phyloP scores from a whole-genome alignment of 2,888 invertebrate genomes.

The Micoletzkya japonica region DNA sequence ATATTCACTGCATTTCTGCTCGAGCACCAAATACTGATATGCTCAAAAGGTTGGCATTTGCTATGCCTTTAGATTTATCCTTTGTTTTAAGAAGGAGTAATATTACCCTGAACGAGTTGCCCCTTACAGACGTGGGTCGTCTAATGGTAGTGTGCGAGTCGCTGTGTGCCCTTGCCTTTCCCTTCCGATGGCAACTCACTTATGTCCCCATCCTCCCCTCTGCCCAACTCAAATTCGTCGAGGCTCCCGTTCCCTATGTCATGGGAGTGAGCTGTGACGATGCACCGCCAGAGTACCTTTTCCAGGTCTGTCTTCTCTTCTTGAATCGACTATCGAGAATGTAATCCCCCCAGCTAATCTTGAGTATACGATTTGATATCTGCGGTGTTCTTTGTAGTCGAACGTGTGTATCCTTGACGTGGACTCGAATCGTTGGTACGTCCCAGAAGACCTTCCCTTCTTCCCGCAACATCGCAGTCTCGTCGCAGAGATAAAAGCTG shows the following conservation, averaged over 20 bases:
- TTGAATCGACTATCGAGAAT: background rate
- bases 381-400: slow-evolving; percentile 71
- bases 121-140: slow-evolving; percentile 82
- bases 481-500: slow-evolving; percentile 45
- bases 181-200: slow-evolving; percentile 97
- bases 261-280: slow-evolving; percentile 79
- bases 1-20: slow-evolving; percentile 90
- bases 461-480: slow-evolving; percentile 79
- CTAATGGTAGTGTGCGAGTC: slow-evolving; percentile 96
- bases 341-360: background rate
- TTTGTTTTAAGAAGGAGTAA: slow-evolving; percentile 13
- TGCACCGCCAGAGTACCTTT: slow-evolving; percentile 54
- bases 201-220: slow-evolving; percentile 97
- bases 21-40: slow-evolving; percentile 92
- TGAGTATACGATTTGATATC: background rate
- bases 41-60: slow-evolving; percentile 77
- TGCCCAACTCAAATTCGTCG: slow-evolving; percentile 80
- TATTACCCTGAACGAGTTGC: too few relatives aligned
- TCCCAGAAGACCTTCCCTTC: slow-evolving; percentile 90
- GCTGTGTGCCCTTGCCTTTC: slow-evolving; percentile 84
- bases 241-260: slow-evolving; percentile 95
- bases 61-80: background rate
- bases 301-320: slow-evolving; percentile 42
- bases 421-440: slow-evolving; percentile 86
- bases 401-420: slow-evolving; percentile 93